Percentiles rank a stretch among this genome's conserved stretches.
phyloP scores from a whole-genome alignment of 2,797 vertebrate genomes.

The Enteromius mattozi region DNA sequence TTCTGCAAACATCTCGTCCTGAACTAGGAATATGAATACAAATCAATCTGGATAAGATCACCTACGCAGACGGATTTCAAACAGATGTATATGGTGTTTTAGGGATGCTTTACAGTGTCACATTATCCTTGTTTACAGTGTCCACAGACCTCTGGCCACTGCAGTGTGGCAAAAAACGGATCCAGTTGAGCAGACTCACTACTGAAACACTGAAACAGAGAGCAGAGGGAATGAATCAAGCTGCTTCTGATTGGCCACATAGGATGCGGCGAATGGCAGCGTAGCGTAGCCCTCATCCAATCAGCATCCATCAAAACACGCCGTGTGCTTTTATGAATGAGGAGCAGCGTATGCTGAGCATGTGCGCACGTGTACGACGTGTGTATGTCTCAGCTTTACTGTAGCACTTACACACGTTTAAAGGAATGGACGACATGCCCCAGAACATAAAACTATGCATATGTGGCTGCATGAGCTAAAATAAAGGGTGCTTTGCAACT shows the following conservation, averaged over 20 bases:
- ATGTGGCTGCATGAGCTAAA: neutral
- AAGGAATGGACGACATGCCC: neutral
- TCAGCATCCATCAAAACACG: slow-evolving; percentile 56
- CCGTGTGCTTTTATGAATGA: slow-evolving; percentile 64
- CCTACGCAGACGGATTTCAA: neutral
- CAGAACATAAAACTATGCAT: neutral
- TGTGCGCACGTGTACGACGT: slow-evolving; percentile 36
- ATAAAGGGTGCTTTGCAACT: slow-evolving; percentile 7
- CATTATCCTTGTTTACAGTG: neutral
- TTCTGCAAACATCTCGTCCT: neutral
- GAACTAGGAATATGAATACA: neutral
- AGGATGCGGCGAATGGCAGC: slow-evolving; percentile 42
- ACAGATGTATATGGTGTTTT: slow-evolving; percentile 15
- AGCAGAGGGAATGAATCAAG: slow-evolving; percentile 29
- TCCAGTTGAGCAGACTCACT: slow-evolving; percentile 19
- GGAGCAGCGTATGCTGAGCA: slow-evolving; percentile 33
- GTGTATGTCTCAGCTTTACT: neutral
- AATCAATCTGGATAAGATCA: neutral
- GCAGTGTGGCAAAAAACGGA: slow-evolving; percentile 3
- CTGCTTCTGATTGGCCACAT: slow-evolving; percentile 53
- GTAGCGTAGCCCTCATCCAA: slow-evolving; percentile 52
- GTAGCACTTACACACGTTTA: neutral
- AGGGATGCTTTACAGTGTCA: neutral
- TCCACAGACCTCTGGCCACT: slow-evolving; percentile 40
- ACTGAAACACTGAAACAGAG: slow-evolving; percentile 36